These are phyloP conservation scores for Oryctolagus cuniculus DNA, from an alignment of 2,113 vertebrate species.

Conservation along the genomic window DNA sequence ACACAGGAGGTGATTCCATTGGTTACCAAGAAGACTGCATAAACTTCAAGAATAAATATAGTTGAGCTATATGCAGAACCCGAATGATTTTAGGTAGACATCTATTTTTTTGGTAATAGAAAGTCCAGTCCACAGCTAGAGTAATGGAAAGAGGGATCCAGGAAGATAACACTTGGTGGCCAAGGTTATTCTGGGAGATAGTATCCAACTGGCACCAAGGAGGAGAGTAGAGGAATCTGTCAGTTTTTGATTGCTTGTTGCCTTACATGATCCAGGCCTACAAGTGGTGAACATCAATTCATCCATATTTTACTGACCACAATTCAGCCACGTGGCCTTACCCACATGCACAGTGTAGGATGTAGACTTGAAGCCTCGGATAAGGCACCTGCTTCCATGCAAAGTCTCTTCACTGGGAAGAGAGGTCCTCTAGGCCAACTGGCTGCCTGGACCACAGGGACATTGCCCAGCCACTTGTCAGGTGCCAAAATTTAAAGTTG, in stretches of 20 bases:
- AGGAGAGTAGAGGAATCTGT: background rate
- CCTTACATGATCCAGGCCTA: background rate
- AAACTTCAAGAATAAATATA: background rate
- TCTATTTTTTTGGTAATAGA: background rate
- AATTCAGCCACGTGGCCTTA: background rate
- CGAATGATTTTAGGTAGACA: background rate
- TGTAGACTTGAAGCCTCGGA: background rate
- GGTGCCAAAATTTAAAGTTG: slow-evolving; percentile 51
- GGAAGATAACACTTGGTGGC: background rate
- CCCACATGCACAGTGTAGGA: background rate
- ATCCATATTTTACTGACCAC: background rate
- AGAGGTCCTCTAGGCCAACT: background rate
- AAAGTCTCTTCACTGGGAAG: background rate
- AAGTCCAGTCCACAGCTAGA: background rate
- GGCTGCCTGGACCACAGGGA: background rate
- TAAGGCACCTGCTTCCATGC: background rate
- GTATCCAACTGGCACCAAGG: no score
- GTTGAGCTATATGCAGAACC: background rate
- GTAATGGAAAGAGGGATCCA: background rate
- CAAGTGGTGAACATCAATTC: background rate
- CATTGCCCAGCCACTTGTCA: background rate
- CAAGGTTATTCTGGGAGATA: background rate
- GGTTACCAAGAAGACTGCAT: background rate
- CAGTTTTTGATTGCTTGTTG: background rate
- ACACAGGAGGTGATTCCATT: background rate